A percentile compares a stretch with the other conserved stretches of the same genome.
phyloP scores from a whole-genome alignment of 2,113 vertebrate species.

The Pollimyrus isidori region DNA sequence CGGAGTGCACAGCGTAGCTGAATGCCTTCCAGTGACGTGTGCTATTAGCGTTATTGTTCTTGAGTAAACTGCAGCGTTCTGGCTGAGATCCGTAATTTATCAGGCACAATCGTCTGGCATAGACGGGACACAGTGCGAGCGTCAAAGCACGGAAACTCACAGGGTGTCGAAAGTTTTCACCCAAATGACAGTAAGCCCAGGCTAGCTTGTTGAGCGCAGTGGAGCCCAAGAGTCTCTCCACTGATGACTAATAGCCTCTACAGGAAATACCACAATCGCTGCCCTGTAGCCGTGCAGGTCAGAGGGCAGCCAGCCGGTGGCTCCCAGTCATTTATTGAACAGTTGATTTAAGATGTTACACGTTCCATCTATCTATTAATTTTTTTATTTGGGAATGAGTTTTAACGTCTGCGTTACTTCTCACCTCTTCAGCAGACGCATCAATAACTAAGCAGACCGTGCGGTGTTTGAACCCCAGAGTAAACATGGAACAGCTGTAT shows the following conservation, averaged over 20 bases:
- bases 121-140: slow-evolving; percentile 14
- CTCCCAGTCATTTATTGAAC: slow-evolving; percentile 11
- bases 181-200: background rate
- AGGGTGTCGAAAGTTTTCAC: background rate
- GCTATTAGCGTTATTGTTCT: background rate
- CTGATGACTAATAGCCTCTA: slow-evolving; percentile 27
- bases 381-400: slow-evolving; percentile 35
- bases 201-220: slow-evolving; percentile 20
- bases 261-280: slow-evolving; percentile 25
- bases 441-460: background rate
- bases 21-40: slow-evolving; percentile 33
- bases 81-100: background rate
- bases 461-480: slow-evolving; percentile 19
- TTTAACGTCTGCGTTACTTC: slow-evolving; percentile 19
- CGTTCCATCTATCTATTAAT: slow-evolving; percentile 30
- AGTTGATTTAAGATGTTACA: slow-evolving; percentile 31
- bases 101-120: background rate
- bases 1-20: slow-evolving; percentile 3
- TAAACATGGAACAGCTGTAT: slow-evolving; percentile 22
- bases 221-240: slow-evolving; percentile 17
- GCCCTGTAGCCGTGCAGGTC: background rate
- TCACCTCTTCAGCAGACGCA: background rate
- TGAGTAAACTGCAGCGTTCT: background rate
- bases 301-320: slow-evolving; percentile 14
- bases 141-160: slow-evolving; percentile 23